These are phyloP conservation scores for Drosophila neutralis DNA, from an alignment of 2,888 invertebrate genomes.

Conservation along the genomic window DNA sequence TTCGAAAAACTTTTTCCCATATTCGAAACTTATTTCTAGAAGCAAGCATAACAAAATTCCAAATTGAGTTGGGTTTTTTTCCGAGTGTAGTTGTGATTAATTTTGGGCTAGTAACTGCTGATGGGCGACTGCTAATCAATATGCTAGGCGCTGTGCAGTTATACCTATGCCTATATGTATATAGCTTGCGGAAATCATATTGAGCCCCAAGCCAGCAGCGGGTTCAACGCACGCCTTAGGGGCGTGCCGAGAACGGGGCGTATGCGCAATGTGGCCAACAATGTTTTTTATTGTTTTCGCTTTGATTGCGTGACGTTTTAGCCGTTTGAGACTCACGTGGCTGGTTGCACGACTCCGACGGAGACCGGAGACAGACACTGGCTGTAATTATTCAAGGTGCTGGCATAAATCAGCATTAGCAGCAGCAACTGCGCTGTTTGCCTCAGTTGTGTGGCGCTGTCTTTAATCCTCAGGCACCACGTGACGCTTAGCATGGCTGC, in stretches of 20 bases:
- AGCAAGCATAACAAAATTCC: too few relatives aligned
- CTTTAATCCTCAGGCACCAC: slow-evolving; percentile 18
- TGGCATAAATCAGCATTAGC: slow-evolving; percentile 51
- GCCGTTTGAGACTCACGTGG: slow-evolving; percentile 61
- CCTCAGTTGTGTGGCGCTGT: slow-evolving; percentile 25
- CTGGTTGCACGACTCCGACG: slow-evolving; percentile 40
- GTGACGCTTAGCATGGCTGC: not conserved
- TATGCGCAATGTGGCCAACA: slow-evolving; percentile 50
- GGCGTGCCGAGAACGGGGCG: slow-evolving; percentile 32
- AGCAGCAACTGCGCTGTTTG: slow-evolving; percentile 27
- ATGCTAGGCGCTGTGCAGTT: slow-evolving; percentile 37
- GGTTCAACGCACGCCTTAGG: slow-evolving; percentile 67
- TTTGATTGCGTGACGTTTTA: slow-evolving; percentile 49
- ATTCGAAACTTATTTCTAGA: not conserved
- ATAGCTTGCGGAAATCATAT: slow-evolving; percentile 59
- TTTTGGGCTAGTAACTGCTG: slow-evolving; percentile 32
- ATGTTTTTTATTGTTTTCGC: not conserved
- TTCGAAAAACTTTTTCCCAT: not conserved
- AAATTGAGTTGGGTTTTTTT: not conserved
- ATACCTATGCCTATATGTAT: not conserved
- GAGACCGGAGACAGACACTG: slow-evolving; percentile 4
- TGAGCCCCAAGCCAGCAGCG: slow-evolving; percentile 45
- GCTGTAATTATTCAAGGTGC: slow-evolving; percentile 36
- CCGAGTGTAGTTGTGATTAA: slow-evolving; percentile 5
- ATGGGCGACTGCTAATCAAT: slow-evolving; percentile 45